Evolutionary conservation across 2,113 vertebrate species (phyloP).

Genomic region (Emydura subglobosa): DNA sequence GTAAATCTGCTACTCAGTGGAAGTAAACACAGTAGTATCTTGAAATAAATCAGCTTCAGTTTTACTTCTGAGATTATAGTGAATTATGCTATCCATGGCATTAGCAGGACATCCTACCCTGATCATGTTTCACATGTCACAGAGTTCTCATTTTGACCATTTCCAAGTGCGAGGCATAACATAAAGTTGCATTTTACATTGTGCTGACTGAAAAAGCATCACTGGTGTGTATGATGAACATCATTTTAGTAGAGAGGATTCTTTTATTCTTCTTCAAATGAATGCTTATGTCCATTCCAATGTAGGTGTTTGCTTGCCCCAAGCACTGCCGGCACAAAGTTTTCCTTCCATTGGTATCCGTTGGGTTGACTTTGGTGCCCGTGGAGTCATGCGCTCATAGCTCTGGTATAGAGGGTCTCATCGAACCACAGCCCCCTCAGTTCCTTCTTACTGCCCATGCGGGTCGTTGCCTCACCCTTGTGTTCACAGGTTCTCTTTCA

Average conservation of each 20-base stretch:
- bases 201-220: not conserved
- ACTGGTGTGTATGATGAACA: not conserved
- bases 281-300: too few species aligned
- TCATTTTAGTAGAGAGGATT: not conserved
- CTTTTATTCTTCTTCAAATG: not conserved
- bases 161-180: not conserved
- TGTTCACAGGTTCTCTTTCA: too few species aligned
- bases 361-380: too few species aligned
- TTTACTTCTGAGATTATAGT: constrained; percentile 11
- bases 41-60: not conserved
- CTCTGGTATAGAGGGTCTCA: too few species aligned
- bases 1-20: not conserved
- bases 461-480: too few species aligned
- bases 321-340: too few species aligned
- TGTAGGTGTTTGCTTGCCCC: too few species aligned
- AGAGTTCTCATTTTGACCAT: not conserved
- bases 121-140: not conserved
- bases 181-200: not conserved
- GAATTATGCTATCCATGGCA: not conserved
- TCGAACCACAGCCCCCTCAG: too few species aligned
- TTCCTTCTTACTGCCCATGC: too few species aligned
- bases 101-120: not conserved
- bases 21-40: not conserved
- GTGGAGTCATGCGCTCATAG: too few species aligned
- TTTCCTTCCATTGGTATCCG: too few species aligned